Evolutionary conservation across 2,888 invertebrate species (phyloP).

Genomic region (Macaria notata): DNA sequence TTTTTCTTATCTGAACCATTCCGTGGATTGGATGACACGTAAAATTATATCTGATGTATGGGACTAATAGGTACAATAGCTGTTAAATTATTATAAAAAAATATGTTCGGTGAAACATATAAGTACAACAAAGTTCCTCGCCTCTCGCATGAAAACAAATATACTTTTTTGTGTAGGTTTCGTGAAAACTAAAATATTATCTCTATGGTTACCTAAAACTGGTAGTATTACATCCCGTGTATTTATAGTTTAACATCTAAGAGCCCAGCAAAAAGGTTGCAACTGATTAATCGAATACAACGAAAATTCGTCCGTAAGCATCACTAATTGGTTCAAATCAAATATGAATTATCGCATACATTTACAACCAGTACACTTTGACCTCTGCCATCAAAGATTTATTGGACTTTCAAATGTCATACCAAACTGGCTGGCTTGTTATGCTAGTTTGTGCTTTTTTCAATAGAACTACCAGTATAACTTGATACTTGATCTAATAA

Average conservation of each 20-base stretch:
- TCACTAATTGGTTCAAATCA: slow-evolving; percentile 79
- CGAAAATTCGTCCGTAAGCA: slow-evolving; percentile 63
- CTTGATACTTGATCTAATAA: slow-evolving; percentile 13
- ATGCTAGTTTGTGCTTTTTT: slow-evolving; percentile 18
- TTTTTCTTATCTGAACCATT: too few species aligned
- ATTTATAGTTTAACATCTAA: slow-evolving; percentile 39
- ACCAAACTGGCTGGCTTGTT: slow-evolving; percentile 25
- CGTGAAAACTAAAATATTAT: too few species aligned
- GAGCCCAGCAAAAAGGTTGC: slow-evolving; percentile 47
- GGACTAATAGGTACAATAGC: too few species aligned
- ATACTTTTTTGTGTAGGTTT: too few species aligned
- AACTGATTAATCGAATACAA: slow-evolving; percentile 56
- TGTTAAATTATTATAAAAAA: too few species aligned
- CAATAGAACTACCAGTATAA: slow-evolving; percentile 21
- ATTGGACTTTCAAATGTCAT: slow-evolving; percentile 17
- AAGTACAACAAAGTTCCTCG: too few species aligned
- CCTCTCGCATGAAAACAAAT: too few species aligned
- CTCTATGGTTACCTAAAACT: too few species aligned
- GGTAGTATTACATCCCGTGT: slow-evolving; percentile 32
- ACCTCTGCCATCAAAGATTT: slow-evolving; percentile 25
- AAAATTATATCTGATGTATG: too few species aligned
- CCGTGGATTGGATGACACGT: too few species aligned
- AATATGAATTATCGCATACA: slow-evolving; percentile 68
- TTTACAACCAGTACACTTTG: slow-evolving; percentile 44
- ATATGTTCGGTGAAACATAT: too few species aligned